Evolutionary conservation across 2,888 invertebrate genomes (phyloP), one percentile per base, ranked within the genome.

Genomic region (Stenodera caucasica): DNA sequence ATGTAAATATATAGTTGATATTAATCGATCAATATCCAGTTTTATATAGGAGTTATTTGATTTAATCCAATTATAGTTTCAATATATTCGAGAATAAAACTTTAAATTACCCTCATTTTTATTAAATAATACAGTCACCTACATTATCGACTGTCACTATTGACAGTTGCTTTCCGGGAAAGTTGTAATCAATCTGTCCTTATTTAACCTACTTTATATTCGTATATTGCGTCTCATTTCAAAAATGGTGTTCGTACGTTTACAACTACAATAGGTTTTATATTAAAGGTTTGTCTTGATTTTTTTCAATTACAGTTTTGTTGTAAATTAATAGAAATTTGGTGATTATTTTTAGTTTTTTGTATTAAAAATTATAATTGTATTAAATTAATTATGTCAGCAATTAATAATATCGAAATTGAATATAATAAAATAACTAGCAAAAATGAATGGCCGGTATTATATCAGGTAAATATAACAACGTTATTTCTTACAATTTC

Each of bases 361-460:
- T 33, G 32, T 49, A 49, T 52, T 51, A 8, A 23, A 45, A 52
- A 33, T 55, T 64, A 45, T 55, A 35, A 57, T 53, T 32, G 32
- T 58, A 40, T 55, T 62, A 49, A 59, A 66, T 60, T 55, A 61
- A 74, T 67, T 67, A 76, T 76, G 76, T 71, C 74, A 69, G 72
- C 77, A 68, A 73, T 73, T 65, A 82, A 82, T 77, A 83, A 83
- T 77, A 82, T 92, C 67, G 90, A 91, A 82, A 84, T 85, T 55
- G 91, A 92, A 81, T 91, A 88, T 81, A 81, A 83, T 73, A 87
- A 89, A 76, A 86, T 92, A 72, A 86, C 86, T 74, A 83, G 84
- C 69, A 87, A 84, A 75, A 85, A 85, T 77, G 88, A 87, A 67
- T 92, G 92, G 92, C 81, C 85, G 65, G 79, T 84, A 67, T 81